Base-by-base conservation (phyloP, 2,113 vertebrate genomes). In the Forbesichthys agassizii region DNA sequence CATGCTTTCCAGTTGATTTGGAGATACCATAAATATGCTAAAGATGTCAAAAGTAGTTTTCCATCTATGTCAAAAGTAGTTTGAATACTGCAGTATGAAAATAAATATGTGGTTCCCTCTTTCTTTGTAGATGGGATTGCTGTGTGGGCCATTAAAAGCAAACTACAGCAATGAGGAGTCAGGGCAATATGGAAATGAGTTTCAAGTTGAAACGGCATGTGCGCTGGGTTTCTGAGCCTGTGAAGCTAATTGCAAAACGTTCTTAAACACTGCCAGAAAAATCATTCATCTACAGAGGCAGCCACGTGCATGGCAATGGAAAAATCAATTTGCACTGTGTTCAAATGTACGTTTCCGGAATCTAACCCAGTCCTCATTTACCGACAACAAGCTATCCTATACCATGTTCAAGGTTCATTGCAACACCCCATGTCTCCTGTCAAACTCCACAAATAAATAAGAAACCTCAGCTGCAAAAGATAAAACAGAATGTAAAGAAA, bases 231-330 rank as follows among this genome's bases (percentile, higher is more conserved):
- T 77, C 56, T 71, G 42, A 76, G 71, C 33, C 69, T 27, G 46
- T 69, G 33, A 61, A 71, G 79, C 60, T 85, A 77, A 80, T 85
- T 84, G 74, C 72, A 71, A 55, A 74, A 73, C 68, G 67, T 71
- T 79, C 56, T 61, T 68, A 76, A 86, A 76, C 64, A 49, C 76
- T 57, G 27, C 10, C 48, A 68, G 66, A 72, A 66, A 79, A 86
- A 59, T 46, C 9, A 49, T 78, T 72, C 73, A 75, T 82, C 83
- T 78, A 78, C 70, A 52, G 61, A 76, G 67, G 51, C 66, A 74
- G 65, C 64, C 68, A 68, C 71, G 56, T 12, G 3, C 68, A 61
- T 14, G 0, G 57, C 55, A 56, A 61, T 33, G n/a, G 48, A 72
- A 63, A 75, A 74, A 74, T 87, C 67, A 63, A 69, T 75, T 73